Conservation (phyloP, 2,797 vertebrate species). For the Petrocephalus sullivani region DNA sequence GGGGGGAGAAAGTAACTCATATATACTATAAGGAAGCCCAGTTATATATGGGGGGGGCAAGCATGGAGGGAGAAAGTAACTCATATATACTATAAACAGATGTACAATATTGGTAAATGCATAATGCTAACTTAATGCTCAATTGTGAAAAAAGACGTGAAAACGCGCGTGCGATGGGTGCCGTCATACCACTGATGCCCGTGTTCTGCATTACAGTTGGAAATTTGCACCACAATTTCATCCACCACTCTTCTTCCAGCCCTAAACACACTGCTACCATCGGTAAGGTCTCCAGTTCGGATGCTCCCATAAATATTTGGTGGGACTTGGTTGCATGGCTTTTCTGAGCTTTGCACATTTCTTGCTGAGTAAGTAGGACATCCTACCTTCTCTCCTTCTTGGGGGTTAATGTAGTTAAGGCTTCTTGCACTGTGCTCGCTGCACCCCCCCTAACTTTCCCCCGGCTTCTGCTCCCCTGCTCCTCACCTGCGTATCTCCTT, state of each 20-base stretch:
- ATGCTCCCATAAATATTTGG: not conserved
- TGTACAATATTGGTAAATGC: not conserved
- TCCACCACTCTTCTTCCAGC: constrained; percentile 75
- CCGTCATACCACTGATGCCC: constrained; percentile 36
- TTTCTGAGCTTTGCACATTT: not conserved
- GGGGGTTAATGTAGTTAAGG: not conserved
- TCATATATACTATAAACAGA: not conserved
- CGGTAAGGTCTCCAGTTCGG: constrained; percentile 47
- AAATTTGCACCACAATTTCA: constrained; percentile 83
- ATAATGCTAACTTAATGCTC: no score
- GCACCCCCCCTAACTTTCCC: not conserved
- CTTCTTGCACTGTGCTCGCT: not conserved
- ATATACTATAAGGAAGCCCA: not conserved
- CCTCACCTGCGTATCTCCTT: not conserved
- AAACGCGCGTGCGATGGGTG: not conserved
- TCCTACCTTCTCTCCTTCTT: not conserved
- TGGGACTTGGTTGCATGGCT: not conserved
- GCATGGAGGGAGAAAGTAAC: not conserved
- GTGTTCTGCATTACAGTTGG: constrained; percentile 70
- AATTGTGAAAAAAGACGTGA: not conserved
- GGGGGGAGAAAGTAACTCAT: not conserved
- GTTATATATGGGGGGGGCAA: no score
- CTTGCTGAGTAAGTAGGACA: not conserved
- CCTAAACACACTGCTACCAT: constrained; percentile 80
- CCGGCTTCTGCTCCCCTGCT: not conserved